phyloP scores from a whole-genome alignment of 1,140 invertebrate genomes.

The Amphibalanus amphitrite region DNA sequence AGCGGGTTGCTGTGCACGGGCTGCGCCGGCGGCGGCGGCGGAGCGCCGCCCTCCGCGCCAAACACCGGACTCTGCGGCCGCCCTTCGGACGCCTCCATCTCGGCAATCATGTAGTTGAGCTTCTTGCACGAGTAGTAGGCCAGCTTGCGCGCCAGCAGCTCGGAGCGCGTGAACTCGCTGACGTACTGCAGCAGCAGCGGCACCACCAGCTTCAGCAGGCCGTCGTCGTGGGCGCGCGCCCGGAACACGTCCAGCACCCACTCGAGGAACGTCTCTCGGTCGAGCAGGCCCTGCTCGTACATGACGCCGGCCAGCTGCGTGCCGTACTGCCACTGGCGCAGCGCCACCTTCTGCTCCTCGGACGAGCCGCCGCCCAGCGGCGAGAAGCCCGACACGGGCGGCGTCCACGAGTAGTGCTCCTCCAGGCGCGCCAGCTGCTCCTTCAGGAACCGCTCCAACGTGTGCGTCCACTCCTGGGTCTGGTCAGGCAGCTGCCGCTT shows the following conservation, averaged over 20 bases:
- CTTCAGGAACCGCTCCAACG: constrained; percentile 74
- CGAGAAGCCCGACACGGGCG: not conserved
- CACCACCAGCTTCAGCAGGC: constrained; percentile 59
- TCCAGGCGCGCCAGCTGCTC: constrained; percentile 44
- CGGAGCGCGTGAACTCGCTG: constrained; percentile 79
- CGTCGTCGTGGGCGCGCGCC: constrained; percentile 62
- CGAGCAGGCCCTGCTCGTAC: constrained; percentile 68
- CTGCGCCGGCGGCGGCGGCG: constrained; percentile 3
- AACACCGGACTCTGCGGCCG: constrained; percentile 1
- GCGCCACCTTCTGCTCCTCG: constrained; percentile 14
- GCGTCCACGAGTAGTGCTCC: not conserved
- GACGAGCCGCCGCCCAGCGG: constrained; percentile 7
- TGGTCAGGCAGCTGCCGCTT: constrained; percentile 80
- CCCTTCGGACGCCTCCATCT: constrained; percentile 6
- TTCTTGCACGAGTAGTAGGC: constrained; percentile 69
- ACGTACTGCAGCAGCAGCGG: constrained; percentile 68
- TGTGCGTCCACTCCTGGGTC: constrained; percentile 88
- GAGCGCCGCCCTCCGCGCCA: not conserved
- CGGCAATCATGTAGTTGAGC: constrained; percentile 20
- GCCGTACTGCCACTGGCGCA: constrained; percentile 71
- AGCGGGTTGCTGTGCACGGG: constrained; percentile 31
- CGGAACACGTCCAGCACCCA: constrained; percentile 85
- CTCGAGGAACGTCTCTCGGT: constrained; percentile 84
- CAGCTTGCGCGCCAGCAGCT: constrained; percentile 66
- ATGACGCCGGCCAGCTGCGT: constrained; percentile 71